These are phyloP conservation scores for Allobates femoralis DNA, from an alignment of 2,797 vertebrate genomes.

Conservation along the genomic window DNA sequence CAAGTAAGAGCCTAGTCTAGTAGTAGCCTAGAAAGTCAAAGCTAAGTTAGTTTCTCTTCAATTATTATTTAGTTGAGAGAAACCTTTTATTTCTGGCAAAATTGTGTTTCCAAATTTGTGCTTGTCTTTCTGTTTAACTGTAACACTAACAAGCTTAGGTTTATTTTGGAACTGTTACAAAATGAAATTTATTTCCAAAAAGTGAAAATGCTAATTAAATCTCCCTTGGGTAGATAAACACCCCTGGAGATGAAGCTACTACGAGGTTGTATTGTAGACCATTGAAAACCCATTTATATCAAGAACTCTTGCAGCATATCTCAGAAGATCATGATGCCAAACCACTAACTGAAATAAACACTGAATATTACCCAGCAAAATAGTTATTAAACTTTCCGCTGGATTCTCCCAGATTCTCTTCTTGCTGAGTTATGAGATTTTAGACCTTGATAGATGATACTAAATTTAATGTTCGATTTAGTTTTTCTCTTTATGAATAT, in stretches of 20 bases:
- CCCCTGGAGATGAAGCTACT: background rate
- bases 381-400: conserved; percentile 40
- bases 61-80: background rate
- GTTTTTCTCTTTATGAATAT: conserved; percentile 58
- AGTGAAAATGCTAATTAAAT: background rate
- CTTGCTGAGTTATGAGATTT: conserved; percentile 58
- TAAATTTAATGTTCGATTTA: conserved; percentile 47
- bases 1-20: background rate
- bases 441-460: conserved; percentile 52
- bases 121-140: background rate
- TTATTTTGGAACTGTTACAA: background rate
- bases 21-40: too few relatives aligned
- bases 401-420: conserved; percentile 39
- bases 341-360: conserved; percentile 30
- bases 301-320: conserved; percentile 2
- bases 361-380: conserved; percentile 41
- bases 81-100: background rate
- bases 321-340: conserved; percentile 15
- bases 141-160: background rate
- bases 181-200: background rate
- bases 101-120: background rate
- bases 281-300: background rate
- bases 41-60: too few relatives aligned
- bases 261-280: background rate
- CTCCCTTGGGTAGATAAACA: background rate